Evolutionary conservation across 92 coral and sea anemone genomes (phyloP).

Genomic region (Palythoa grandiflora): DNA sequence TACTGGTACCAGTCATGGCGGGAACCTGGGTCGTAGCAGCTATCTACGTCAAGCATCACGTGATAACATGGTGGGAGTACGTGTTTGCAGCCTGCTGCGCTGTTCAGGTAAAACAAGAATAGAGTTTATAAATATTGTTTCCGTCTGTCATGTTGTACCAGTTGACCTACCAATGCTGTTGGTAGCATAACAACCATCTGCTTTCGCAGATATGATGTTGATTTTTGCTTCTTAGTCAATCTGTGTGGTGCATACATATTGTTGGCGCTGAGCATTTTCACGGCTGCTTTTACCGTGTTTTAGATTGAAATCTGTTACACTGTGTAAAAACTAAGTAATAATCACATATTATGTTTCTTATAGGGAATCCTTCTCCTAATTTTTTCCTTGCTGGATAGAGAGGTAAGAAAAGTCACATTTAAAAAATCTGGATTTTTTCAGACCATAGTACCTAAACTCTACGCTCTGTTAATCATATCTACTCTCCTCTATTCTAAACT

Average conservation of each 20-base stretch:
- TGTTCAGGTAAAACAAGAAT: constrained; percentile 75
- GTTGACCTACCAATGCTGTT: no score
- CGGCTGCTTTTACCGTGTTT: no score
- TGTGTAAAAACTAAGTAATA: background rate
- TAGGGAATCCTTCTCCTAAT: constrained; percentile 86
- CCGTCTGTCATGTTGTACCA: background rate
- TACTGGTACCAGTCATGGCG: constrained; percentile 74
- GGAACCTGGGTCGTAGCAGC: constrained; percentile 91
- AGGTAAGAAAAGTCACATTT: constrained; percentile 59
- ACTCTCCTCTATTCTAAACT: no score
- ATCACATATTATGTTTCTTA: background rate
- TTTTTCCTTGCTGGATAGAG: constrained; percentile 85
- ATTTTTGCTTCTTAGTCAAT: no score
- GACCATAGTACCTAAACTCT: no score
- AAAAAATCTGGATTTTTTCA: background rate
- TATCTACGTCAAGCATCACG: constrained; percentile 88
- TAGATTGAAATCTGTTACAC: no score
- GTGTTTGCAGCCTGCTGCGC: constrained; percentile 88
- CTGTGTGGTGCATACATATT: no score
- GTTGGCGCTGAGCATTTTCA: no score
- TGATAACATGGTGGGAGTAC: constrained; percentile 79
- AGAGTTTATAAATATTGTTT: background rate
- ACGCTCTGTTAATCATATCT: no score
- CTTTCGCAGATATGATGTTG: no score
- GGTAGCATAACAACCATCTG: no score